Evolutionary conservation across 2,113 vertebrate genomes (phyloP), one percentile per base, ranked within the genome.

Genomic region (Phylloscopus trochilus): DNA sequence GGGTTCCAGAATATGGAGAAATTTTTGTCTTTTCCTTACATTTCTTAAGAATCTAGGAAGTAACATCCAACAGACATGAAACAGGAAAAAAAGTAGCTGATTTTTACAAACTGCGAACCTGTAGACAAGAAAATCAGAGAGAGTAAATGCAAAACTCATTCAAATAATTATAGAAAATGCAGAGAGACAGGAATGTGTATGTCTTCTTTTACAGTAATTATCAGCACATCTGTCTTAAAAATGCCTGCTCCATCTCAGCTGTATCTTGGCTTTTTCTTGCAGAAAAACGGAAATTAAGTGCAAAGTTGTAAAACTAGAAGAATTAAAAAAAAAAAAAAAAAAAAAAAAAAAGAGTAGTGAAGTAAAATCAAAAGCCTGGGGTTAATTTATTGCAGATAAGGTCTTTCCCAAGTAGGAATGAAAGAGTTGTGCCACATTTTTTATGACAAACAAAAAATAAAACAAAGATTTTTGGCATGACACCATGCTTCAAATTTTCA

Each of bases 391-490:
- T 58, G 58, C 74, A 77, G 70, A 69, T 56, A 70, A 21, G 52
- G 27, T 37, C 49, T 92, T 90, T 85, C 64, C 73, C 47, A 28
- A 26, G 23, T n/a, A 81, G 80, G 77, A 83, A 56, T 58, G 23
- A 56, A 93, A 87, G 73, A 94, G 43, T 66, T 19, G 4, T 79
- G 70, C 64, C 83, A 49, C 47, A 44, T 59, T 85, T 94, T 83
- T 84, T 73, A 35, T 20, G 43, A 83, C 72, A 95, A 96, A 91
- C 59, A 92, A 92, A 15, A 78, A 90, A n/a, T n/a, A 16, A 9
- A 91, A 95, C 83, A 86, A 87, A 96, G 89, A 95, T 95, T 97
- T 97, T 94, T 97, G 96, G 96, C 96, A 89, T 95, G 86, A 66
- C 60, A 19, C 51, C 52, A 87, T 44, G 10, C 94, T 75, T 84